phyloP scores from a whole-genome alignment of 2,888 invertebrate genomes.

The Eledona agricola region DNA sequence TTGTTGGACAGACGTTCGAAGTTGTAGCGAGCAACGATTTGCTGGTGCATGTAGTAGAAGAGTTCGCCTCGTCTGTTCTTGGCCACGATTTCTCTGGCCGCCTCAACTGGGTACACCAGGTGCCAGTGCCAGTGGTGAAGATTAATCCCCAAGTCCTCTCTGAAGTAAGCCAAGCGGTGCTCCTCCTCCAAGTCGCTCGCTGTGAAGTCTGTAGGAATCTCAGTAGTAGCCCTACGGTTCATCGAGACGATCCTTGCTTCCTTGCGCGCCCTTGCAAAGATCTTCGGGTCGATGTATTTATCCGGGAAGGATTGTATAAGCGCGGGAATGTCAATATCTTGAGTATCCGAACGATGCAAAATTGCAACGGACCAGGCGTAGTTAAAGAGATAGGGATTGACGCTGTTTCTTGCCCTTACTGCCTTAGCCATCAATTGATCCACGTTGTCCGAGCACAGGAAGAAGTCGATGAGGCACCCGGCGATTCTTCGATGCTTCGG shows the following conservation, averaged over 20 bases:
- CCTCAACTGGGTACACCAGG: slow-evolving; percentile 80
- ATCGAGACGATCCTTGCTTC: slow-evolving; percentile 70
- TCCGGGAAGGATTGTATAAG: slow-evolving; percentile 83
- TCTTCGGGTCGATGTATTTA: slow-evolving; percentile 80
- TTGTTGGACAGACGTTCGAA: slow-evolving; percentile 78
- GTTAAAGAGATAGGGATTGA: slow-evolving; percentile 84
- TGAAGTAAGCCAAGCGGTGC: slow-evolving; percentile 81
- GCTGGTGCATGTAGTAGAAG: slow-evolving; percentile 81
- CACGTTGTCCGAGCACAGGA: slow-evolving; percentile 71
- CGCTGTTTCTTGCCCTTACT: slow-evolving; percentile 74
- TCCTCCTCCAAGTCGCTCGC: slow-evolving; percentile 78
- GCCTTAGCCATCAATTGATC: slow-evolving; percentile 77
- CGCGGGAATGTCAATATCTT: slow-evolving; percentile 74
- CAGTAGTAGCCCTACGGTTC: slow-evolving; percentile 70
- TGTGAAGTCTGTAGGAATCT: slow-evolving; percentile 78
- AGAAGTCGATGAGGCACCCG: slow-evolving; percentile 72
- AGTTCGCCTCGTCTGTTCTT: slow-evolving; percentile 82
- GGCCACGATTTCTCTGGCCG: slow-evolving; percentile 68
- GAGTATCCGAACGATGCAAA: slow-evolving; percentile 77
- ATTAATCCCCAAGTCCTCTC: slow-evolving; percentile 84
- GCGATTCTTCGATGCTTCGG: slow-evolving; percentile 77
- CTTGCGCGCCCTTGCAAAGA: slow-evolving; percentile 76
- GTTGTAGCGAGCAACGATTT: slow-evolving; percentile 74
- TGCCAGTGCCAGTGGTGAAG: slow-evolving; percentile 93
- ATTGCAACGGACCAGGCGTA: slow-evolving; percentile 80